Evolutionary conservation across 2,113 vertebrate species (phyloP).

Genomic region (Dissostichus mawsoni): DNA sequence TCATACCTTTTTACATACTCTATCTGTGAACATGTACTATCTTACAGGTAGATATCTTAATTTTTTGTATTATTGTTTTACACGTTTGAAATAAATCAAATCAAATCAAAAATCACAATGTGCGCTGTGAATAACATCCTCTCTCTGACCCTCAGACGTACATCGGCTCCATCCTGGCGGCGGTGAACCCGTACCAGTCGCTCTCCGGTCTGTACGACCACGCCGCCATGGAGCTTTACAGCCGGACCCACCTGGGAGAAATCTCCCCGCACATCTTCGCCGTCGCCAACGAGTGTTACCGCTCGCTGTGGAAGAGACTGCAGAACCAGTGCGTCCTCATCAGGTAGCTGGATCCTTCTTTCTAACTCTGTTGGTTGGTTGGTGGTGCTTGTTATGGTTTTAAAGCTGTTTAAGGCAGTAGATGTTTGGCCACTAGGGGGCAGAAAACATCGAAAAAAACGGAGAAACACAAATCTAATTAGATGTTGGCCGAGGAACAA

Average conservation of each 20-base stretch:
- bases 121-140: background rate
- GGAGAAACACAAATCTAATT: too few species aligned
- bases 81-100: too few species aligned
- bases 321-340: slow-evolving; percentile 98
- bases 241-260: slow-evolving; percentile 90
- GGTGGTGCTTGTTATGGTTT: background rate
- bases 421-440: background rate
- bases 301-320: slow-evolving; percentile 93
- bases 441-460: background rate
- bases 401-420: background rate
- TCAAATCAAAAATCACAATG: too few species aligned
- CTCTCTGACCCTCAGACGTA: slow-evolving; percentile 87
- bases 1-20: too few species aligned
- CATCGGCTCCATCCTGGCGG: slow-evolving; percentile 95
- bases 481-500: background rate
- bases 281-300: slow-evolving; percentile 96
- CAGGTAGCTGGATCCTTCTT: slow-evolving; percentile 82
- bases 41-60: too few species aligned
- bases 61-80: too few species aligned
- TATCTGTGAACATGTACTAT: too few species aligned
- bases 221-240: slow-evolving; percentile 87
- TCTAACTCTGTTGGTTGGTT: background rate
- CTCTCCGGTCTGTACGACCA: slow-evolving; percentile 90
- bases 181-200: slow-evolving; percentile 95
- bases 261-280: slow-evolving; percentile 95